Percentiles rank a stretch among this genome's conserved stretches.
Evolutionary conservation across 2,888 invertebrate genomes (phyloP).

Genomic region (Gryllus longicercus): DNA sequence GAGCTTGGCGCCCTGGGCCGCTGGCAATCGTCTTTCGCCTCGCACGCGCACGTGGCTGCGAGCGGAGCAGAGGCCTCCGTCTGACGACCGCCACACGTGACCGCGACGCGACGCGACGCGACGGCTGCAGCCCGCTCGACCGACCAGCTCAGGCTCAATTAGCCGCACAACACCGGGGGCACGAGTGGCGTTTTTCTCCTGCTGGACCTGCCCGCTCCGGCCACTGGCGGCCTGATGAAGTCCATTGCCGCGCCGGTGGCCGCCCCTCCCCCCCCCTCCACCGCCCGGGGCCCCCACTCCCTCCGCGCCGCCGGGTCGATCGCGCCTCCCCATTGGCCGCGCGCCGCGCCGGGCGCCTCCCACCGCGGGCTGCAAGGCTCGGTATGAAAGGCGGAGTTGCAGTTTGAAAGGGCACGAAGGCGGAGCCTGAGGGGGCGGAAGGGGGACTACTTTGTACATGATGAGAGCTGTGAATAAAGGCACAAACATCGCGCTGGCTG

Average conservation of each 20-base stretch:
- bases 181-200: no score
- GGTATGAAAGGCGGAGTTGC: constrained; percentile 23
- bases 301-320: constrained; percentile 18
- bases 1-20: no score
- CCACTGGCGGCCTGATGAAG: not conserved
- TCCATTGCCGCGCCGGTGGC: not conserved
- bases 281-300: not conserved
- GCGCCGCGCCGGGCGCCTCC: constrained; percentile 41
- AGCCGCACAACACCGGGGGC: no score
- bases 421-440: constrained; percentile 18
- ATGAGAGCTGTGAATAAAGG: constrained; percentile 23
- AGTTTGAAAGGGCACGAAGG: constrained; percentile 26
- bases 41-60: no score
- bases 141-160: no score
- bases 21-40: no score
- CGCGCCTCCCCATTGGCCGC: constrained; percentile 32
- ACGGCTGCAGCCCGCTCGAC: no score
- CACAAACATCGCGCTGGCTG: not conserved
- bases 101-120: no score
- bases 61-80: no score
- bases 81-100: no score
- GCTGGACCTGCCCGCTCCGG: not conserved
- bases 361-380: constrained; percentile 31
- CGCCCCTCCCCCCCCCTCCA: not conserved
- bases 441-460: constrained; percentile 18